Evolutionary conservation across 2,888 invertebrate genomes (phyloP), one percentile per base, ranked within the genome.

Genomic region (Bombylius major): DNA sequence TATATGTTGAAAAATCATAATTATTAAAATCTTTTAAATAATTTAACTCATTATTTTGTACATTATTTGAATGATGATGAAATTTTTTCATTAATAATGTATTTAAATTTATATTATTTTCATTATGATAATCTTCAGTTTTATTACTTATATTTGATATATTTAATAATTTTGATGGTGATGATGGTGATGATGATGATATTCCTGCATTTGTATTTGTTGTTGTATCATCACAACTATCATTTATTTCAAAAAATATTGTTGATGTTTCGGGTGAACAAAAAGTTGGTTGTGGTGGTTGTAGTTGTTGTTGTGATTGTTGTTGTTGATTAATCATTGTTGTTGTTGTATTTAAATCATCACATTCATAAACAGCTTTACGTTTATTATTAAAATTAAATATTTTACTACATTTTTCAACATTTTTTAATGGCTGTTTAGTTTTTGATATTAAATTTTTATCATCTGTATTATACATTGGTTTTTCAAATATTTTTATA

Each of bases 201-300:
- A 11, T 4, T 54, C 56, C 59, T 31, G 14, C 39, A 44, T 48
- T 53, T 46, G 56, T 54, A 33, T 42, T 23, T 23, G 23, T 23
- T 23, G 23, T 23, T 23, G 23, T 48, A 12, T 54, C 58, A 13
- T 44, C 9, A 36, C 47, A 47, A 34, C 56, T 60, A 32, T 62
- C 61, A 47, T 59, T 58, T 14, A 59, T 55, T 57, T 61, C 61
- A 48, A 59, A 61, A 47, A 62, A 62, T 34, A 59, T 58, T 13
- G 59, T 57, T 50, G 61, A 62, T 23, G 23, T 23, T 23, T 23
- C 23, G 23, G 23, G 23, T 23, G 23, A 23, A 23, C 23, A 23
- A 23, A 23, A 23, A 23, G 23, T 1, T 23, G 3, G 23, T 23
- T 1, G 3, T 23, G 23, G 3, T 23, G 1, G 23, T 23, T 23